These are phyloP conservation scores for Melipona beecheii DNA, from an alignment of 2,888 invertebrate genomes.

Conservation along the genomic window DNA sequence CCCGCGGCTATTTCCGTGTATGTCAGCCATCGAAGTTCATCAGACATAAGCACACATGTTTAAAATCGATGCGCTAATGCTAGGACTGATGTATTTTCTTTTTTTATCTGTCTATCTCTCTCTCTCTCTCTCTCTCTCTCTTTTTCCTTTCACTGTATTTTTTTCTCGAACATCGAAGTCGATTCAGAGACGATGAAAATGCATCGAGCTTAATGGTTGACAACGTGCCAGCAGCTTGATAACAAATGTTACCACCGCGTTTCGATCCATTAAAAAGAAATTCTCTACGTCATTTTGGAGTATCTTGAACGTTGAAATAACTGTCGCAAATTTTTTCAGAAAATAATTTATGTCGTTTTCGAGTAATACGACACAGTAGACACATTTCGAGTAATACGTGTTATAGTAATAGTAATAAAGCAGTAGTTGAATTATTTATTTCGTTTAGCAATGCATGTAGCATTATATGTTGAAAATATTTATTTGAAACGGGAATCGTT, in stretches of 20 bases:
- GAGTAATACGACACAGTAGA: neutral
- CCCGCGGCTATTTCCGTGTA: slow-evolving; percentile 41
- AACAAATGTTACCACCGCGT: slow-evolving; percentile 5
- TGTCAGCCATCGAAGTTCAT: slow-evolving; percentile 23
- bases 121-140: neutral
- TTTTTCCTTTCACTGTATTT: neutral
- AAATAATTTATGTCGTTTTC: neutral
- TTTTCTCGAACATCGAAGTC: neutral
- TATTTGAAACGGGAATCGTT: no score
- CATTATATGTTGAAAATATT: no score
- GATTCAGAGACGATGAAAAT: slow-evolving; percentile 26
- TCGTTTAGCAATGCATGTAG: no score
- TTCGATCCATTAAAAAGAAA: neutral
- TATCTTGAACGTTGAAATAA: neutral
- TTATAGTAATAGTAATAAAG: no score
- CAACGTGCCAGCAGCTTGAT: slow-evolving; percentile 12
- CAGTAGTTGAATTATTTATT: no score
- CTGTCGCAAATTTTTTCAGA: neutral
- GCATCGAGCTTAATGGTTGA: slow-evolving; percentile 12
- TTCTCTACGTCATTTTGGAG: neutral
- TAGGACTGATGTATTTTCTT: neutral
- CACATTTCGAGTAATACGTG: no score
- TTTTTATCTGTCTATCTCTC: neutral
- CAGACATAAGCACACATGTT: slow-evolving; percentile 11
- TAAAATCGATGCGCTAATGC: slow-evolving; percentile 30